A percentile compares a stretch with the other conserved stretches of the same genome.
Conservation (phyloP, 2,113 vertebrate genomes). For the Pogonocichla stellata region DNA sequence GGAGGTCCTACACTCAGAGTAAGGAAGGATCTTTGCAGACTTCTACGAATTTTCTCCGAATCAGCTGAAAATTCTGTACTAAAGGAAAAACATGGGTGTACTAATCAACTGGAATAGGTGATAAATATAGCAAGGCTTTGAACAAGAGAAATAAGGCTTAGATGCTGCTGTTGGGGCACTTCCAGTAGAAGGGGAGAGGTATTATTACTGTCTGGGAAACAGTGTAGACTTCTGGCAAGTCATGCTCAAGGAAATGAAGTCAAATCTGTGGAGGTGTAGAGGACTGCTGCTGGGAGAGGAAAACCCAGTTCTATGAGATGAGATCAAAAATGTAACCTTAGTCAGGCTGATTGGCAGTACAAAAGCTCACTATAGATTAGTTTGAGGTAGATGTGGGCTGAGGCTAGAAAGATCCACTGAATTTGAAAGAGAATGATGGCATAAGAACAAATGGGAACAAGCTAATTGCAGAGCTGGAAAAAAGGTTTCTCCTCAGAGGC, state of each 20-base stretch:
- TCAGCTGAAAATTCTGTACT: neutral
- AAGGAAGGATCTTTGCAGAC: neutral
- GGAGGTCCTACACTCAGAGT: neutral
- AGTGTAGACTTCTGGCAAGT: neutral
- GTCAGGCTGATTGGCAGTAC: neutral
- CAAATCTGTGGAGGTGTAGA: neutral
- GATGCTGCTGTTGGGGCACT: neutral
- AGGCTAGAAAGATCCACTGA: neutral
- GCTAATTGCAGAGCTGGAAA: slow-evolving; percentile 11
- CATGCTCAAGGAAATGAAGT: neutral
- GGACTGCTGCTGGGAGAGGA: neutral
- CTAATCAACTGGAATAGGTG: neutral
- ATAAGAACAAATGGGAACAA: slow-evolving; percentile 28
- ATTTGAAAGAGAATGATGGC: slow-evolving; percentile 1
- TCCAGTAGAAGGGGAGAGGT: neutral
- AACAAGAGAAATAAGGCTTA: neutral
- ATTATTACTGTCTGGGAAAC: neutral
- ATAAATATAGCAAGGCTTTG: neutral
- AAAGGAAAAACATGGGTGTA: neutral
- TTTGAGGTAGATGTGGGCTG: neutral
- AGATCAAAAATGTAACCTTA: neutral
- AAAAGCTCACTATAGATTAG: neutral
- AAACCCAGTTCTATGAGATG: neutral
- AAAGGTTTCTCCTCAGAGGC: slow-evolving; percentile 2
- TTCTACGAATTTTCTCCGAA: neutral